phyloP scores from a whole-genome alignment of 64 coral and sea anemone genomes.

The Pachyseris speciosa region DNA sequence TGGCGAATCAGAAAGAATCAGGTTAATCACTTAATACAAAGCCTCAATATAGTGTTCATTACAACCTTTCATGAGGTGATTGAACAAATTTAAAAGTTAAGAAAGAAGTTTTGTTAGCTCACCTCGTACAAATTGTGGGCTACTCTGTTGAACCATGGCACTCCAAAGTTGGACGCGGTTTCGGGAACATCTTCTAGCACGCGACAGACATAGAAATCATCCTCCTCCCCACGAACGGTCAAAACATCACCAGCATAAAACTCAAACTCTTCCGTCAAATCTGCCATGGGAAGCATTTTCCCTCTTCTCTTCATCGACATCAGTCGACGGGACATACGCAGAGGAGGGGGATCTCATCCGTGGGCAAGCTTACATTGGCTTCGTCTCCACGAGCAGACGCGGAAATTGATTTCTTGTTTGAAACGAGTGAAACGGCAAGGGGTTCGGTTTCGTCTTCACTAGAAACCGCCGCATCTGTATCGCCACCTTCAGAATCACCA shows the following conservation, averaged over 20 bases:
- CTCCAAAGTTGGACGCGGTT: slow-evolving; percentile 50
- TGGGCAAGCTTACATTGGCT: background rate
- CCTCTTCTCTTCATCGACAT: slow-evolving; percentile 87
- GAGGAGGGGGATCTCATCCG: slow-evolving; percentile 14
- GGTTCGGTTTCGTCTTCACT: slow-evolving; percentile 72
- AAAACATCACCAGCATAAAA: slow-evolving; percentile 88
- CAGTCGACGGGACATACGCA: slow-evolving; percentile 75
- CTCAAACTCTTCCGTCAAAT: slow-evolving; percentile 84
- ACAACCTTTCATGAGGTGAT: background rate
- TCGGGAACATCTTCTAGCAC: slow-evolving; percentile 78
- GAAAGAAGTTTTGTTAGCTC: background rate
- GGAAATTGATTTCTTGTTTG: slow-evolving; percentile 44
- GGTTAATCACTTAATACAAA: background rate
- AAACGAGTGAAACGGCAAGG: background rate
- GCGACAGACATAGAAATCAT: slow-evolving; percentile 92
- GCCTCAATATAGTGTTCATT: too few species aligned
- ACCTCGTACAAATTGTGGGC: slow-evolving; percentile 85
- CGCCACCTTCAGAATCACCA: slow-evolving; percentile 72
- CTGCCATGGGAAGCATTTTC: slow-evolving; percentile 45
- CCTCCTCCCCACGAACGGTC: slow-evolving; percentile 88
- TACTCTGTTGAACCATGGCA: slow-evolving; percentile 88
- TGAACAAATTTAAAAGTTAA: background rate
- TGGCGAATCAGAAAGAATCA: too few species aligned
- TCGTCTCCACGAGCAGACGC: background rate
- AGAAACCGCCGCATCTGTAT: slow-evolving; percentile 73